Percentiles rank a stretch among this genome's conserved stretches.
Evolutionary conservation across 2,888 invertebrate genomes (phyloP).

Genomic region (Drosophila aldrichi): DNA sequence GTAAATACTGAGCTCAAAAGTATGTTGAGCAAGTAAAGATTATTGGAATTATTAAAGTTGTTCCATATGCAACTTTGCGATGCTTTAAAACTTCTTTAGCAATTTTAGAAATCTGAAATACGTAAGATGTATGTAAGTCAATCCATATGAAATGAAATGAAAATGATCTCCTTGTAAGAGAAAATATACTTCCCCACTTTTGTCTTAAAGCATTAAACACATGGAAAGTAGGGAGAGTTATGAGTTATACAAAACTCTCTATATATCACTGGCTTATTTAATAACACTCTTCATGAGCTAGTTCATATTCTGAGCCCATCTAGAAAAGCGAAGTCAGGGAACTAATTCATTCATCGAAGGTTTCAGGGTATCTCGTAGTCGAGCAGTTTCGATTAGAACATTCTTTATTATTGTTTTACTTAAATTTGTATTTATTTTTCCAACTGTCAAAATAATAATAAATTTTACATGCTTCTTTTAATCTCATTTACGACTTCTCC

Average conservation of each 20-base stretch:
- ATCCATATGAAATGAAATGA: neutral
- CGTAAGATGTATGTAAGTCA: neutral
- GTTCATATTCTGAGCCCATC: too few relatives aligned
- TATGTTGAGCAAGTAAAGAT: neutral
- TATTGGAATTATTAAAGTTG: neutral
- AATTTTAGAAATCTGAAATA: neutral
- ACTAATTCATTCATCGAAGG: too few relatives aligned
- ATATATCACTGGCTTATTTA: neutral
- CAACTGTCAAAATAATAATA: neutral
- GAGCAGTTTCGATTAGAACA: too few relatives aligned
- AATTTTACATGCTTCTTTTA: neutral
- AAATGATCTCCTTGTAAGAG: neutral
- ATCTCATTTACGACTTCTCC: neutral
- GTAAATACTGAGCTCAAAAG: neutral
- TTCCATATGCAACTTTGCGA: neutral
- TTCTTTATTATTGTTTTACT: neutral
- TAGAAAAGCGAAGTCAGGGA: too few relatives aligned
- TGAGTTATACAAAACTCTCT: neutral
- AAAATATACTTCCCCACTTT: neutral
- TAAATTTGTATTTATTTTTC: neutral
- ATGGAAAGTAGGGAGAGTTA: neutral
- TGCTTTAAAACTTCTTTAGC: neutral
- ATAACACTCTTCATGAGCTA: neutral
- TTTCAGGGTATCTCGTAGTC: too few relatives aligned
- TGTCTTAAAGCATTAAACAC: neutral